Evolutionary conservation across 92 coral and sea anemone species (phyloP).

Genomic region (Desmophyllum pertusum): DNA sequence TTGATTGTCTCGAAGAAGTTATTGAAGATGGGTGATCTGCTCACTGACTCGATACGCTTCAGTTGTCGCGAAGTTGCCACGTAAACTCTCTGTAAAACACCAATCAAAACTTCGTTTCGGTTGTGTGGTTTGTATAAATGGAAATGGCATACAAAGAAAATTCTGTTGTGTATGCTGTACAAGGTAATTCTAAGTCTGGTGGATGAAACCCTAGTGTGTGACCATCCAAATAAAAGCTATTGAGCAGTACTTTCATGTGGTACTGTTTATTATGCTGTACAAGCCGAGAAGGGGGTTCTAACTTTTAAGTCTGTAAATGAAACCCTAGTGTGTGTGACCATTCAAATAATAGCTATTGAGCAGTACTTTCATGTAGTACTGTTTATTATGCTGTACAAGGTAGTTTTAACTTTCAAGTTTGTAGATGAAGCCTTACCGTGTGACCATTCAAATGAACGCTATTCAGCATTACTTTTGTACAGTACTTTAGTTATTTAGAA

Average conservation of each 20-base stretch:
- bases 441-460: not conserved
- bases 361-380: not conserved
- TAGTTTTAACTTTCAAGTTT: not conserved
- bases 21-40: conserved; percentile 91
- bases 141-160: no score
- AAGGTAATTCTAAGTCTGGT: no score
- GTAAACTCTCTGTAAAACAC: conserved; percentile 70
- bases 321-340: no score
- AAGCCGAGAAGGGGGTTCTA: no score
- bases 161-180: no score
- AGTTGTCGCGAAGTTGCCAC: conserved; percentile 87
- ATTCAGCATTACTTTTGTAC: not conserved
- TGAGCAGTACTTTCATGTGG: not conserved
- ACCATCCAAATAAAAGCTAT: not conserved
- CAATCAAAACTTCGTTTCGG: no score
- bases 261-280: no score
- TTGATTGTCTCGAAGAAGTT: conserved; percentile 89
- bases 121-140: no score
- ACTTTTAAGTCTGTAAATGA: no score
- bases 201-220: no score
- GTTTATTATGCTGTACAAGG: not conserved
- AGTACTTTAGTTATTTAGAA: not conserved
- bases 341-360: not conserved
- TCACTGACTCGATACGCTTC: conserved; percentile 93
- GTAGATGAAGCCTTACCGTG: not conserved